These are phyloP conservation scores for Pachyrhynchus sulphureomaculatus DNA, from an alignment of 1,140 invertebrate genomes.

Conservation along the genomic window DNA sequence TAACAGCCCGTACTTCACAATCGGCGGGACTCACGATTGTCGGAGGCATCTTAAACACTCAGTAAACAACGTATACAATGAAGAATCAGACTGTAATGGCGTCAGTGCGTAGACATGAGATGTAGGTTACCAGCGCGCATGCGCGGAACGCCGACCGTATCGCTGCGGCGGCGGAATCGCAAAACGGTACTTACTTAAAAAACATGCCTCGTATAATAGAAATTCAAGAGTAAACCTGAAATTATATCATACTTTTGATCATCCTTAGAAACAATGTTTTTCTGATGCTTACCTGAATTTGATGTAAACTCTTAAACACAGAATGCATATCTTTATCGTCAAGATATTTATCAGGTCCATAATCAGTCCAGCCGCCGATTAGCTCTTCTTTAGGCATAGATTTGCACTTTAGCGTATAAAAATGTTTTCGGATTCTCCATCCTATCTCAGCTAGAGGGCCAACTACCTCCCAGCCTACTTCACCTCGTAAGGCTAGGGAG, in stretches of 20 bases:
- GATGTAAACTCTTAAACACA: slow-evolving; percentile 70
- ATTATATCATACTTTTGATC: not conserved
- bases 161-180: no score
- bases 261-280: no score
- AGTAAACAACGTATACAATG: no score
- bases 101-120: no score
- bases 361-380: slow-evolving; percentile 79
- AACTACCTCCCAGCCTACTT: slow-evolving; percentile 79
- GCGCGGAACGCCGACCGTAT: no score
- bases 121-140: no score
- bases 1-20: no score
- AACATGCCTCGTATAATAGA: no score
- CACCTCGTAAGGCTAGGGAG: slow-evolving; percentile 78
- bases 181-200: no score
- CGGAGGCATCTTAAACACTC: no score
- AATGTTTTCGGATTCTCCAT: slow-evolving; percentile 84
- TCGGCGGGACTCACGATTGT: no score
- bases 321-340: slow-evolving; percentile 76
- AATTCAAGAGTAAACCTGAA: not conserved
- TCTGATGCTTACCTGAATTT: slow-evolving; percentile 55
- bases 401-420: slow-evolving; percentile 67
- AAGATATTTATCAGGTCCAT: slow-evolving; percentile 82
- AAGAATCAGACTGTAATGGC: no score
- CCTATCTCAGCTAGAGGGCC: slow-evolving; percentile 78
- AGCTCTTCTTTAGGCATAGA: slow-evolving; percentile 56